Conservation (phyloP, 2,113 vertebrate species). For the Alces alces region DNA sequence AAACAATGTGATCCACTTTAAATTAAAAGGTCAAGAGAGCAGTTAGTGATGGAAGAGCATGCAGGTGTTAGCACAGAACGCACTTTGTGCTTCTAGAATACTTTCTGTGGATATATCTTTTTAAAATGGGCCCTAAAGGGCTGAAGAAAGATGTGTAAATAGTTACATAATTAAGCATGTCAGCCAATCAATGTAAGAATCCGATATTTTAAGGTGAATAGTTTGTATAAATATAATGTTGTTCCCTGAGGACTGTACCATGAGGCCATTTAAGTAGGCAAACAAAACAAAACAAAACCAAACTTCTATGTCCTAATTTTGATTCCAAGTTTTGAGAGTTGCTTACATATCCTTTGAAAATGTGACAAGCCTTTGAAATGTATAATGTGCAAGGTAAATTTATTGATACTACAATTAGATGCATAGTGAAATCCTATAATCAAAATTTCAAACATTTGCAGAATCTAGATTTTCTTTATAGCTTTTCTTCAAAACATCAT, state of each 20-base stretch:
- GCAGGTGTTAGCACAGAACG: slow-evolving; percentile 66
- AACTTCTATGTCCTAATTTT: neutral
- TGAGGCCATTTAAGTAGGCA: neutral
- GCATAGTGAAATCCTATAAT: neutral
- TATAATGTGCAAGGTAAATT: neutral
- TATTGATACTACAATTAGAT: neutral
- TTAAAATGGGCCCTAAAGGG: neutral
- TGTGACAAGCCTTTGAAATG: neutral
- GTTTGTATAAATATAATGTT: neutral
- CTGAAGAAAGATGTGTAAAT: neutral
- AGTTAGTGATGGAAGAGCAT: slow-evolving; percentile 57
- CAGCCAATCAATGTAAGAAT: neutral
- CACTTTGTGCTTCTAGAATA: neutral
- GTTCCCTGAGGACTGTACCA: neutral
- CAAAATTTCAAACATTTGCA: neutral
- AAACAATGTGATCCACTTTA: slow-evolving; percentile 14
- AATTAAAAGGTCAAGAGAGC: slow-evolving; percentile 12
- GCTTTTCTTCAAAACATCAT: neutral
- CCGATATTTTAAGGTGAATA: neutral
- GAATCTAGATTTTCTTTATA: neutral
- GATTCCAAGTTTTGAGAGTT: neutral
- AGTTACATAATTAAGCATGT: neutral
- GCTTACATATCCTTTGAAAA: neutral
- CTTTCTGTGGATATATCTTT: neutral
- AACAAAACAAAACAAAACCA: neutral